Conservation (phyloP, 2,113 vertebrate species). For the Sapayoa aenigma region DNA sequence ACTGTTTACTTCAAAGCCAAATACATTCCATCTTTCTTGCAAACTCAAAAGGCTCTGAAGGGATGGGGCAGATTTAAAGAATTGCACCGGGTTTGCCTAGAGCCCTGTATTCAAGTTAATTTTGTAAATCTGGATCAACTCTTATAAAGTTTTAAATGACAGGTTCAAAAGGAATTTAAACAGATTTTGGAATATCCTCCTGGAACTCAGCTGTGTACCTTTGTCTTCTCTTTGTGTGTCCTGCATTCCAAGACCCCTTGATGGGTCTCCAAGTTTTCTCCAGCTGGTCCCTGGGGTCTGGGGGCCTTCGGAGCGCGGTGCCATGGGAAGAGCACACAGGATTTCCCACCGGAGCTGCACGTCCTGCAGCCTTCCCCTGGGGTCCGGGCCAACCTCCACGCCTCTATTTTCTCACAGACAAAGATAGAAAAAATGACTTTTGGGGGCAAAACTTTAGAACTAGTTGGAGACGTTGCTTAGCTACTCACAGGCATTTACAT, state of each 20-base stretch:
- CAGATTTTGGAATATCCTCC: not conserved
- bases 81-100: not conserved
- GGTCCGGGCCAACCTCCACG: not conserved
- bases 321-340: not conserved
- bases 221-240: not conserved
- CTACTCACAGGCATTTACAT: not conserved
- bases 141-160: not conserved
- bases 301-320: not conserved
- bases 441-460: not conserved
- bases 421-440: not conserved
- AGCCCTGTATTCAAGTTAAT: not conserved
- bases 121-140: not conserved
- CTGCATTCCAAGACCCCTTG: not conserved
- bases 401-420: not conserved
- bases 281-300: no score
- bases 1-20: not conserved
- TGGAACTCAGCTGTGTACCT: not conserved
- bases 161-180: not conserved
- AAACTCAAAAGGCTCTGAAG: not conserved
- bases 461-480: not conserved
- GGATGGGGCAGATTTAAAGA: not conserved
- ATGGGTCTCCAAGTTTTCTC: not conserved
- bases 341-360: accelerated
- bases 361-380: not conserved
- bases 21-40: not conserved